phyloP scores from a whole-genome alignment of 1,140 invertebrate genomes.

The Listronotus oregonensis region DNA sequence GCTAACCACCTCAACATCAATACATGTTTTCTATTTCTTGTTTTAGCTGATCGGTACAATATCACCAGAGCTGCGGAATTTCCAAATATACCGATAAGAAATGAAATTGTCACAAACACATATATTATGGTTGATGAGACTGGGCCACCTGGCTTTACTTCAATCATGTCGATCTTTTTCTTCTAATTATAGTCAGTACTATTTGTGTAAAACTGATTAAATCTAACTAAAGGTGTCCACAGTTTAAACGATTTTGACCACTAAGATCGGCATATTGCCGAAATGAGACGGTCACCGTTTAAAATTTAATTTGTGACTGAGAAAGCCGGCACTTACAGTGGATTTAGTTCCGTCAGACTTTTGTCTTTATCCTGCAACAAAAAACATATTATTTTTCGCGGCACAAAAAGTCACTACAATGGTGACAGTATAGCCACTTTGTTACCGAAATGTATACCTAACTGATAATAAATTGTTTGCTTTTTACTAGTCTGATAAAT shows the following conservation, averaged over 20 bases:
- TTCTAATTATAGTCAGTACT: neutral
- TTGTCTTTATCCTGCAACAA: constrained; percentile 24
- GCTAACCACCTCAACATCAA: constrained; percentile 79
- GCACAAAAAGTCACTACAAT: neutral
- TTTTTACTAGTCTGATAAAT: neutral
- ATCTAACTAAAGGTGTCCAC: neutral
- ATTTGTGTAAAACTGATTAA: too few relatives aligned
- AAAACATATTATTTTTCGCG: constrained; percentile 9
- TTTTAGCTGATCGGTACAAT: constrained; percentile 62
- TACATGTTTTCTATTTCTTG: constrained; percentile 78
- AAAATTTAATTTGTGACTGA: constrained; percentile 3
- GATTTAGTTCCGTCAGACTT: constrained; percentile 13
- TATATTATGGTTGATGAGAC: constrained; percentile 49
- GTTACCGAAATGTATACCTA: neutral
- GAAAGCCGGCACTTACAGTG: constrained; percentile 1
- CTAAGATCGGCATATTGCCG: neutral
- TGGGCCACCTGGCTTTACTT: constrained; percentile 53
- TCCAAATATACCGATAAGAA: constrained; percentile 63
- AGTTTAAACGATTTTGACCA: neutral
- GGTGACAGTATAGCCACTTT: neutral
- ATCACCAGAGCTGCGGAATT: constrained; percentile 67
- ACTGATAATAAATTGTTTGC: neutral
- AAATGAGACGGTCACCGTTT: neutral
- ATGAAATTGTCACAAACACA: constrained; percentile 51
- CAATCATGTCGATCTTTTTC: constrained; percentile 22